Evolutionary conservation across 2,888 invertebrate species (phyloP), one percentile per base, ranked within the genome.

Genomic region (Petrolisthes manimaculis): DNA sequence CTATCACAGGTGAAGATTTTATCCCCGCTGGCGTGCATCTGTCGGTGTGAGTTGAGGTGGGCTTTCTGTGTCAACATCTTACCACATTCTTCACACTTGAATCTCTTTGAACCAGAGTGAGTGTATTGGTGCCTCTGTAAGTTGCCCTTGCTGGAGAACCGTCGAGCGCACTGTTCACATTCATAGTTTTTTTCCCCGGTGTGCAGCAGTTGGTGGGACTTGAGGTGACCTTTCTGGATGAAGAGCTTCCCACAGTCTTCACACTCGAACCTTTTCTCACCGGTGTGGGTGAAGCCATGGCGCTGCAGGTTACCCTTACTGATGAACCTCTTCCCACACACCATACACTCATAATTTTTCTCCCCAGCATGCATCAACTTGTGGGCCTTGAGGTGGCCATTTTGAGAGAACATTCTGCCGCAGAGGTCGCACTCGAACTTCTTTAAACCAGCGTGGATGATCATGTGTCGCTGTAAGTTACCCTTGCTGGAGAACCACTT

Each of bases 71-170:
- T 61, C 18, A 86, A 54, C 37, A 24, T 8, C 67, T 71, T 71
- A 5, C 80, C 86, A 37, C 86, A 86, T 9, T 79, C 74, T 53
- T 78, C 80, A 9, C 86, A 86, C 69, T 86, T 86, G 69, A 79
- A 80, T 3, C 75, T 37, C 80, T 80, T 78, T 18, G 56, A 61
- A 5, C 80, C 71, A 24, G 86, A 77, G 78, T 86, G 86, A 1
- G 78, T 86, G 61, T 61, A 77, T 37, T 55, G 74, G 71, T 86
- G 86, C 3, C 77, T 54, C 69, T 80, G 78, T 8, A 86, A 51
- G n/a, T 86, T 80, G 21, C 86, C 86, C 78, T 78, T 79, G 69
- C 77, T 75, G 21, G 74, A 51, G 24, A 86, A 86, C 3, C 67
- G 24, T 24, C 56, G 56, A 9, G 69, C 79, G 55, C 86, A 86